Conservation (phyloP, 2,113 vertebrate species). For the Malaclemys terrapin region DNA sequence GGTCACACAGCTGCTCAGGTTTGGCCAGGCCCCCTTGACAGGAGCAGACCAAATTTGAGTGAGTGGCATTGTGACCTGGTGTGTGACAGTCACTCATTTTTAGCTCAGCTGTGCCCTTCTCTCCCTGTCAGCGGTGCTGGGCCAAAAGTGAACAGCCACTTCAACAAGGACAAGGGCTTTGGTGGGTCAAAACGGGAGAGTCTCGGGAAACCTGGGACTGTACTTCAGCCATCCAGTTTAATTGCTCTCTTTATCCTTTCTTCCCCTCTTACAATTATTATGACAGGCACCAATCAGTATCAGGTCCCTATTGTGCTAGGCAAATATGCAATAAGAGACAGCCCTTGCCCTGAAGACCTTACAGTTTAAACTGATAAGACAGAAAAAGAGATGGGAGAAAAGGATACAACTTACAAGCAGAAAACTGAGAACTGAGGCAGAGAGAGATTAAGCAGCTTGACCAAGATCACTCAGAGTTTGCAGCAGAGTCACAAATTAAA, state of each 20-base stretch:
- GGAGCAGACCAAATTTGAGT: background rate
- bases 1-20: background rate
- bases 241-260: background rate
- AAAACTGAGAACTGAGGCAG: background rate
- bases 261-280: background rate
- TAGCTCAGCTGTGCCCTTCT: background rate
- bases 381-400: background rate
- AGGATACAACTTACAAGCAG: background rate
- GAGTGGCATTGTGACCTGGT: background rate
- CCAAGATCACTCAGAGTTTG: background rate
- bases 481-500: background rate
- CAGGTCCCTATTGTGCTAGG: background rate
- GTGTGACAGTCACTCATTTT: background rate
- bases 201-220: background rate
- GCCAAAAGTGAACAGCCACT: background rate
- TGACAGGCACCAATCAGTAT: background rate
- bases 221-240: background rate
- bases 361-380: background rate
- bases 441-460: background rate
- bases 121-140: background rate
- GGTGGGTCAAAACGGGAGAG: background rate
- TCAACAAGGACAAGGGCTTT: background rate
- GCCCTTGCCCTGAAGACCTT: background rate
- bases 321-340: background rate
- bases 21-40: background rate